Base-by-base conservation (phyloP, 1,140 invertebrate species). In the Aphidius ervi region DNA sequence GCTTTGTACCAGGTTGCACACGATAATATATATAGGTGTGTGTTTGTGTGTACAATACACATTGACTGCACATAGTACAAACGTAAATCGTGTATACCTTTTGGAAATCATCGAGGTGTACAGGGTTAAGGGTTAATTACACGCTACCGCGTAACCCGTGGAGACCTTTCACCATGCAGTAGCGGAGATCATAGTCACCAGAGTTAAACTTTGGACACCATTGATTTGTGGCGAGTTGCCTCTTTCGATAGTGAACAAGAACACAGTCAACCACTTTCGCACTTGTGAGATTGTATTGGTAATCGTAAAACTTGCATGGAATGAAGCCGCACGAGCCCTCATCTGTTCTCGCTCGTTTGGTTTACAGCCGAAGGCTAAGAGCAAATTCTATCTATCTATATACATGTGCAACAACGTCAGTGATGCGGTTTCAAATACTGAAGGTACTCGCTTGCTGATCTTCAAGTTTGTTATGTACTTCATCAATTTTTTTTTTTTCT, bases 141-240 rank as follows among this genome's bases (percentile, higher is more conserved):
- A 70, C 68, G 67, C 64, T 67, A 58, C 68, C 67, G 64, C 65
- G 65, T 72, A 71, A 68, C 66, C 62, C 63, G 67, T 66, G 63
- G 56, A 46, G 65, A 54, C 20, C 52, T n/a, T 31, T 10, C 1
- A 41, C 39, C 52, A 41, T 54, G 40, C 52, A 41, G 10, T 40
- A 67, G 68, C 1, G 23, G 23, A 31, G 23, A 31, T 31, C 23
- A 31, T 31, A 31, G 23, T 31, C 23, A 31, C 23, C 65, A 60
- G 64, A 63, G 65, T 72, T 69, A 67, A 74, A 74, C 72, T 74
- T 74, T 72, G 64, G 69, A 71, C 71, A 70, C 65, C 70, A 72
- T 74, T 73, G 72, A 74, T 74, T 74, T 73, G 70, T 73, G 67
- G 67, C 52, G 55, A 67, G 59, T 61, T 65, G 65, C 59, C 58